Percentiles rank a stretch among this genome's conserved stretches.
phyloP scores from a whole-genome alignment of 2,888 invertebrate species.

The Catocala sponsa region DNA sequence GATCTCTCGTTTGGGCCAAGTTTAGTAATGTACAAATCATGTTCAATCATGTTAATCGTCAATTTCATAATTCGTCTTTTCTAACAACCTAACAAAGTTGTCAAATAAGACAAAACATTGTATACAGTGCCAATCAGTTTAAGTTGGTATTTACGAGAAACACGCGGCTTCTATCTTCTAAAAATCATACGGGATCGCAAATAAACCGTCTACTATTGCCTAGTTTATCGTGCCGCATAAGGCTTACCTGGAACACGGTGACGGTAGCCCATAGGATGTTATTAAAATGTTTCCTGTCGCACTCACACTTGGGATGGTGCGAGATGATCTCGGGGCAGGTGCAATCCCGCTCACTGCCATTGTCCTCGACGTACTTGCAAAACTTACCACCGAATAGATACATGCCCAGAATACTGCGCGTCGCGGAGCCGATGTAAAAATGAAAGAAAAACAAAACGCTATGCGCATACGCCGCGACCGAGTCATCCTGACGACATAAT shows the following conservation, averaged over 20 bases:
- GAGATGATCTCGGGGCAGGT: constrained; percentile 97
- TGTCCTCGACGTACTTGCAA: constrained; percentile 98
- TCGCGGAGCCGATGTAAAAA: constrained; percentile 82
- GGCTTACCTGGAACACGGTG: constrained; percentile 98
- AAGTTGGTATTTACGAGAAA: constrained; percentile 71
- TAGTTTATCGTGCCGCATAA: constrained; percentile 74
- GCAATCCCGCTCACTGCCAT: constrained; percentile 95
- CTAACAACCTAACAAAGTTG: constrained; percentile 56
- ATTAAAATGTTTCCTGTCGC: constrained; percentile 99
- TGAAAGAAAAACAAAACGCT: constrained; percentile 87
- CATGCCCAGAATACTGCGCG: constrained; percentile 99
- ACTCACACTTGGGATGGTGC: constrained; percentile 96
- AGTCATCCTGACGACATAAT: constrained; percentile 72
- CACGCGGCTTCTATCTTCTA: constrained; percentile 74
- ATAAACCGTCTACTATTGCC: constrained; percentile 78
- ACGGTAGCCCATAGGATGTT: constrained; percentile 99
- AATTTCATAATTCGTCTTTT: constrained; percentile 56
- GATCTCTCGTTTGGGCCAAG: constrained; percentile 73
- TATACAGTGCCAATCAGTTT: constrained; percentile 44
- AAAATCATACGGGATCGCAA: constrained; percentile 81
- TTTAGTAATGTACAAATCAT: constrained; percentile 38
- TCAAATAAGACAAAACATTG: constrained; percentile 62
- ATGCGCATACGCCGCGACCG: constrained; percentile 85
- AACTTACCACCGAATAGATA: constrained; percentile 99
- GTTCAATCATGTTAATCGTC: constrained; percentile 35